Base-by-base conservation (phyloP, 2,797 vertebrate species). In the Phataginus tetradactyla region DNA sequence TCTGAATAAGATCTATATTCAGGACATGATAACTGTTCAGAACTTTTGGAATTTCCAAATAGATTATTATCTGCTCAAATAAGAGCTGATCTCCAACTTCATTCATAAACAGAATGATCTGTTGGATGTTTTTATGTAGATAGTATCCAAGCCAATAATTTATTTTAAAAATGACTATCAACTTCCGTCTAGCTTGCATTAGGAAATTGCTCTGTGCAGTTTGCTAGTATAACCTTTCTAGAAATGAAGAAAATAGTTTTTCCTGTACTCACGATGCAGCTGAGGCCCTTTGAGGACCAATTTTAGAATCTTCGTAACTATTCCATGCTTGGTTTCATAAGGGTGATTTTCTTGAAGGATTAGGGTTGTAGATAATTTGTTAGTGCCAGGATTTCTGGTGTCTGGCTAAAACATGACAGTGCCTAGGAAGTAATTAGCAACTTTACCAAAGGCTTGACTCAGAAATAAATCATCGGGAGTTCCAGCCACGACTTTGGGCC, bases 41-140 rank as follows among this genome's bases (percentile, higher is more conserved):
- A 95, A 77, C 51, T 94, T 93, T 6, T 59, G 68, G 66, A 86
- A 75, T 95, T 96, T 96, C 57, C 49, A 89, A 86, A 94, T 45
- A 78, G 86, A 74, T 90, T 88, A 80, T 81, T 68, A 77, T 72
- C 74, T 96, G 9, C 37, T 81, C 72, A 89, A 42, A 74, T 45
- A 86, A 91, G 34, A 45, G 88, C 81, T 61, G n/a, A 63, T 90
- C 45, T 11, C 55, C 11, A 27, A 39, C 51, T 95, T 95, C 37
- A 92, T 90, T 95, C 80, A 86, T 86, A 61, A 92, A 49, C 25
- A 87, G 68, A 97, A 74, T 63, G 86, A 42, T 34, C 39, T 42
- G 0, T 79, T 86, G 85, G n/a, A 72, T 86, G 34, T 75, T 74
- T 94, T 78, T 69, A 39, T 39, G 29, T n/a, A 69, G 72, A 74